Evolutionary conservation across 2,113 vertebrate genomes (phyloP).

Genomic region (Misgurnus anguillicaudatus): DNA sequence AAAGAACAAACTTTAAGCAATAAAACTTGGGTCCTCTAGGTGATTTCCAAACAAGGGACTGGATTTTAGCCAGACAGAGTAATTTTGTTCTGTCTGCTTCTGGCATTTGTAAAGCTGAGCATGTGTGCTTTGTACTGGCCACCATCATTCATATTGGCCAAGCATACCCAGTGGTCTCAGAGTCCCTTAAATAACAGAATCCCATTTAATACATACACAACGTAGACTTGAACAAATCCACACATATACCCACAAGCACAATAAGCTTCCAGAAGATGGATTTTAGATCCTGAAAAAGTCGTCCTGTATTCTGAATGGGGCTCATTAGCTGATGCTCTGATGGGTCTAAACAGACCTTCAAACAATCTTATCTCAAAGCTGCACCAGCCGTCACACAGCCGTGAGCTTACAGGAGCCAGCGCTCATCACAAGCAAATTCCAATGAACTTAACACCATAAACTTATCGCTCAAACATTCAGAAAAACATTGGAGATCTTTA

Average conservation of each 20-base stretch:
- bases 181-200: not conserved
- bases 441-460: conserved; percentile 26
- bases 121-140: not conserved
- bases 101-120: not conserved
- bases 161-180: not conserved
- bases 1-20: too few species aligned
- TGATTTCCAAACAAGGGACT: too few species aligned
- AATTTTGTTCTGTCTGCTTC: too few species aligned
- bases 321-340: conserved; percentile 26
- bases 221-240: not conserved
- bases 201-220: not conserved
- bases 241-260: not conserved
- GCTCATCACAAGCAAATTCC: not conserved
- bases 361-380: conserved; percentile 11
- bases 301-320: not conserved
- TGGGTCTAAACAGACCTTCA: not conserved
- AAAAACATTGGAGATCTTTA: not conserved
- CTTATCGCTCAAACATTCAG: not conserved
- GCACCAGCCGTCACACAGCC: not conserved
- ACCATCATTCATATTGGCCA: conserved; percentile 17
- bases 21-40: too few species aligned
- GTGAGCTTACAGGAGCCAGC: not conserved
- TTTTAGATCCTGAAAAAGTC: conserved; percentile 1
- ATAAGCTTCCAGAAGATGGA: not conserved
- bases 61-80: too few species aligned